Conservation (phyloP, 2,113 vertebrate species). For the Pseudopipra pipra region DNA sequence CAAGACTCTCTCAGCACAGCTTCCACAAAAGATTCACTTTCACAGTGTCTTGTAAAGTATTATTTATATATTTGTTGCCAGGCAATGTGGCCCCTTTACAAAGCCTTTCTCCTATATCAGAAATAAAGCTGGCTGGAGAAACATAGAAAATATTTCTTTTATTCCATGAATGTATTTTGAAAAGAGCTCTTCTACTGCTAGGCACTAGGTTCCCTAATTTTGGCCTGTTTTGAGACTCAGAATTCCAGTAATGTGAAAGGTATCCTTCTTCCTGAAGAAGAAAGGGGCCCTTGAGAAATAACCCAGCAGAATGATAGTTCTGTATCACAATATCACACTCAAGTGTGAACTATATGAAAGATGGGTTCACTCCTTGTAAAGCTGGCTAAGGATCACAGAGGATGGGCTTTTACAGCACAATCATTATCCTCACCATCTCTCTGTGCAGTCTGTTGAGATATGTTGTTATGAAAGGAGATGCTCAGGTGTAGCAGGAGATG, state of each 20-base stretch:
- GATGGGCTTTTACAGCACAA: background rate
- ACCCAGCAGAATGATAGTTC: background rate
- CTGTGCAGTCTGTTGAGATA: background rate
- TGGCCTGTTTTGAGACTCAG: background rate
- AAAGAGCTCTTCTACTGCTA: background rate
- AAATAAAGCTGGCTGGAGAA: background rate
- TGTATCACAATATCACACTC: background rate
- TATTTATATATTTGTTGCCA: constrained; percentile 38
- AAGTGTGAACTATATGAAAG: background rate
- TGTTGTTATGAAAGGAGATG: background rate
- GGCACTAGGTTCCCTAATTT: background rate
- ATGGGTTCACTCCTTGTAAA: background rate
- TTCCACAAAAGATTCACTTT: constrained; percentile 21
- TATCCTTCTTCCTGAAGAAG: background rate
- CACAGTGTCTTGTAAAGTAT: background rate
- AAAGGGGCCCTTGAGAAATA: background rate
- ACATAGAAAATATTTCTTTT: background rate
- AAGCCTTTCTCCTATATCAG: background rate
- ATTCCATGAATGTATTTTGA: background rate
- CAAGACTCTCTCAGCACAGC: background rate
- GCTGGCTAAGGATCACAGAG: background rate
- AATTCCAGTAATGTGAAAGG: background rate
- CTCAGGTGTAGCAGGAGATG: background rate
- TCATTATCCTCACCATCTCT: background rate
- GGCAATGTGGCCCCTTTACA: background rate